Percentiles rank a stretch among this genome's conserved stretches.
Conservation (phyloP, 2,888 invertebrate genomes). For the Penaeus monodon region DNA sequence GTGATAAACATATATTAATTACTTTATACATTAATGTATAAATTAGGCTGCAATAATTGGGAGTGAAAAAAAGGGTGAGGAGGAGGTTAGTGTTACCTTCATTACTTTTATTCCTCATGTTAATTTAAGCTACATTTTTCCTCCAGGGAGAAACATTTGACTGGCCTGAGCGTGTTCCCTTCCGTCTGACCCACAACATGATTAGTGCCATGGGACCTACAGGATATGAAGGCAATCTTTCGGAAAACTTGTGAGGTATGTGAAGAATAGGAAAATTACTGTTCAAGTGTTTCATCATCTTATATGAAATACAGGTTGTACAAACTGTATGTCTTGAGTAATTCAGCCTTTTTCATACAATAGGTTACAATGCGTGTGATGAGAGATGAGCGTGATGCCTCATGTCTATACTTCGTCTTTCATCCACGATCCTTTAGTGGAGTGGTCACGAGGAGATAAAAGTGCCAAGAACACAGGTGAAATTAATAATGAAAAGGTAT, state of each 20-base stretch:
- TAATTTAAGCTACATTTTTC: conserved; percentile 21
- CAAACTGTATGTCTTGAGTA: background rate
- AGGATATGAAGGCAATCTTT: conserved; percentile 86
- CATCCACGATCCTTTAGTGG: conserved; percentile 93
- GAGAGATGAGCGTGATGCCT: conserved; percentile 87
- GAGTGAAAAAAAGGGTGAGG: too few relatives aligned
- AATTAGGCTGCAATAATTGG: too few relatives aligned
- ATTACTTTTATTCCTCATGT: background rate
- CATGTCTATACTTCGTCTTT: conserved; percentile 91
- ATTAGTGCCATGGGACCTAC: conserved; percentile 95
- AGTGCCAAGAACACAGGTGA: conserved; percentile 70
- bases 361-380: conserved; percentile 90
- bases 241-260: conserved; percentile 62
- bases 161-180: conserved; percentile 68
- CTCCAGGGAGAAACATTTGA: conserved; percentile 81
- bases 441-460: conserved; percentile 75
- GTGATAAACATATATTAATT: background rate
- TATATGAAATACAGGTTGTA: too few relatives aligned
- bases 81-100: background rate
- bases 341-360: conserved; percentile 73
- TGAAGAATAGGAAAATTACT: too few relatives aligned
- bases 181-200: conserved; percentile 93
- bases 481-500: conserved; percentile 77
- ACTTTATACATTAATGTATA: too few relatives aligned
- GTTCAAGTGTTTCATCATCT: too few relatives aligned